Evolutionary conservation across 2,113 vertebrate species (phyloP).

Genomic region (Calyptomena viridis): DNA sequence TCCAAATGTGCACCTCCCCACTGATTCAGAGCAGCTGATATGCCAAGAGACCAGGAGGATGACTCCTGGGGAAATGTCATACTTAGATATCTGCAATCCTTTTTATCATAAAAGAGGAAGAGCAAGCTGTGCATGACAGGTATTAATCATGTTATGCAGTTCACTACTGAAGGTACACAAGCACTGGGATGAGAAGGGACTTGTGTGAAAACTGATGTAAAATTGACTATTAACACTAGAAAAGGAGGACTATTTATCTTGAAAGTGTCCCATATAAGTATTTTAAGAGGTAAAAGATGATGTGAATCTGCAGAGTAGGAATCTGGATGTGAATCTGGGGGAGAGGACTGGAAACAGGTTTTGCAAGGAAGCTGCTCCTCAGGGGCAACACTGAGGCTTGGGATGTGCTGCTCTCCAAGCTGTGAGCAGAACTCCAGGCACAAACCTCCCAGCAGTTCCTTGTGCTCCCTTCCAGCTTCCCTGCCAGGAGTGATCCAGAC

Average conservation of each 20-base stretch:
- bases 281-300: neutral
- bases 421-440: neutral
- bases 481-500: neutral
- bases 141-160: neutral
- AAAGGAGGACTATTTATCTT: neutral
- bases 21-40: neutral
- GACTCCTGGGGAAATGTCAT: neutral
- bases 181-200: neutral
- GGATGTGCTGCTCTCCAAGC: neutral
- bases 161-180: neutral
- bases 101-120: neutral
- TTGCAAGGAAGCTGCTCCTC: neutral
- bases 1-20: neutral
- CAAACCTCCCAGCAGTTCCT: neutral
- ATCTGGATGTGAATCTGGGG: neutral
- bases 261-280: neutral
- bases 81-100: neutral
- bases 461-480: neutral
- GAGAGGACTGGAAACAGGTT: neutral
- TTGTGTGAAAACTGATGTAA: neutral
- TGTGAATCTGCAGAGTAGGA: neutral
- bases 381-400: fast-evolving
- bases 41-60: neutral
- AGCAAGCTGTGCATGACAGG: neutral
- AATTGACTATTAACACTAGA: neutral